Percentiles rank a stretch among this genome's conserved stretches.
Evolutionary conservation across 2,113 vertebrate species (phyloP).

Genomic region (Microtus richardsoni): DNA sequence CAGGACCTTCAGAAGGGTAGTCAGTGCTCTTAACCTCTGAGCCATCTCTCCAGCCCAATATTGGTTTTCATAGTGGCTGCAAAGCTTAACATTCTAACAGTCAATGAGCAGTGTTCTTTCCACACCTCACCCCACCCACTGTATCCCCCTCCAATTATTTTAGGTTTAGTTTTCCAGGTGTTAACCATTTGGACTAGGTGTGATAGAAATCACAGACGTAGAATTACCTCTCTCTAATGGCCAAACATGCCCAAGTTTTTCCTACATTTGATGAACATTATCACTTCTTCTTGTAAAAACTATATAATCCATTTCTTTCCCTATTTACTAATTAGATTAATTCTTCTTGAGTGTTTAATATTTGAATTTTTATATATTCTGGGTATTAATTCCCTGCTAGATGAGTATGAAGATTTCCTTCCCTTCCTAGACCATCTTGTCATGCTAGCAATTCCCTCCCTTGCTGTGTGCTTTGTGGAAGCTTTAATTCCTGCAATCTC

Average conservation of each 20-base stretch:
- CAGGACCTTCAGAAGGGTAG: too few species aligned
- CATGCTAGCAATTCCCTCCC: too few species aligned
- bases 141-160: neutral
- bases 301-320: neutral
- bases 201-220: neutral
- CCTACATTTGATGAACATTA: neutral
- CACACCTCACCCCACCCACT: neutral
- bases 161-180: neutral
- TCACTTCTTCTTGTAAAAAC: neutral
- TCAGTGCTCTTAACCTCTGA: too few species aligned
- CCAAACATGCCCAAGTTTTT: neutral
- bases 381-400: neutral
- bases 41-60: too few species aligned
- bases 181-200: neutral
- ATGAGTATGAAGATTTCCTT: neutral
- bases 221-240: neutral
- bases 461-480: too few species aligned
- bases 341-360: neutral
- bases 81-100: neutral
- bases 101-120: too few species aligned
- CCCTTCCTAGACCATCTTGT: neutral
- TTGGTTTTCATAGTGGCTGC: neutral
- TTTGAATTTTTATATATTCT: neutral
- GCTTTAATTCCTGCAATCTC: too few species aligned
- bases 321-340: neutral